Evolutionary conservation across 1,140 invertebrate species (phyloP).

Genomic region (Helicorthomorpha holstii): DNA sequence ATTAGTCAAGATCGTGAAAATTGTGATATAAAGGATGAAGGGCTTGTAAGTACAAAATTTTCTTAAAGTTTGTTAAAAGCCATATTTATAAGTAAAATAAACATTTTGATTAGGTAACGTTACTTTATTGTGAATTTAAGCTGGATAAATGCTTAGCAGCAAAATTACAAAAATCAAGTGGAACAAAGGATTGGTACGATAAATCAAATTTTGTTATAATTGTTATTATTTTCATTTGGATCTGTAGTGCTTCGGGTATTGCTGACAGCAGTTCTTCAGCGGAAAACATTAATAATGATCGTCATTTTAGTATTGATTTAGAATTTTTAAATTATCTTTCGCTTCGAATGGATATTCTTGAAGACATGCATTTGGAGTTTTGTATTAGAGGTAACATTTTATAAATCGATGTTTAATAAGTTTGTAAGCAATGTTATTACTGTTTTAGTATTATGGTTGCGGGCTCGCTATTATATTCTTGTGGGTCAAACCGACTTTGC

Average conservation of each 20-base stretch:
- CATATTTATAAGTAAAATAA: background rate
- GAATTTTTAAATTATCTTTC: slow-evolving; percentile 17
- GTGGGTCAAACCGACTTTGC: slow-evolving; percentile 19
- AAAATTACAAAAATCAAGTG: slow-evolving; percentile 12
- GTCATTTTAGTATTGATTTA: slow-evolving; percentile 16
- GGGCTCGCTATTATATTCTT: slow-evolving; percentile 18
- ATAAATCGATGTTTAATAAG: background rate
- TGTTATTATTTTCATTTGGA: too few species aligned
- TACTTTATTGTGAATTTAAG: slow-evolving; percentile 18
- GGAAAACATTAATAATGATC: too few species aligned
- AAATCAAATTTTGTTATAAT: too few species aligned
- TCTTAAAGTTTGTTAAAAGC: background rate
- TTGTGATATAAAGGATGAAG: slow-evolving; percentile 9
- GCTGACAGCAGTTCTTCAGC: too few species aligned
- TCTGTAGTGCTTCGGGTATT: too few species aligned
- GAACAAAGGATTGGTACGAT: too few species aligned
- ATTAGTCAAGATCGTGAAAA: slow-evolving; percentile 8
- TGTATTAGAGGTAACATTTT: slow-evolving; percentile 14
- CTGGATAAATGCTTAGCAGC: slow-evolving; percentile 16
- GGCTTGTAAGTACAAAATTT: slow-evolving; percentile 5
- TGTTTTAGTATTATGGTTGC: slow-evolving; percentile 17
- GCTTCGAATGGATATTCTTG: slow-evolving; percentile 14
- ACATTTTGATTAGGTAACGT: slow-evolving; percentile 9
- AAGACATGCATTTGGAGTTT: slow-evolving; percentile 13
- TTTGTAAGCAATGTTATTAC: background rate